phyloP scores from a whole-genome alignment of 2,888 invertebrate genomes.

The Ischnus inquisitorius region DNA sequence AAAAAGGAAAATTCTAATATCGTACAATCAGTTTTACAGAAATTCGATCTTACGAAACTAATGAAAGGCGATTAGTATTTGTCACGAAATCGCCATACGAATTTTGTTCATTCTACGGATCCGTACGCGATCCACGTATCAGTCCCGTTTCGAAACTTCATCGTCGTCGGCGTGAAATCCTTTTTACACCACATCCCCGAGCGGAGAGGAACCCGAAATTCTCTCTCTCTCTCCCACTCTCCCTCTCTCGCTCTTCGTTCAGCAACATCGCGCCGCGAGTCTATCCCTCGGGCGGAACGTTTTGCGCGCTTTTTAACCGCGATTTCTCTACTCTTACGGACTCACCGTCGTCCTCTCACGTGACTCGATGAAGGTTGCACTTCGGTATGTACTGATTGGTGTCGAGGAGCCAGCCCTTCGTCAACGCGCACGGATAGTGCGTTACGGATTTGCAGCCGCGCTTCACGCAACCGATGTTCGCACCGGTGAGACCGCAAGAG shows the following conservation, averaged over 20 bases:
- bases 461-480: slow-evolving; percentile 85
- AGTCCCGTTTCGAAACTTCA: background rate
- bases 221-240: background rate
- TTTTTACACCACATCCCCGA: background rate
- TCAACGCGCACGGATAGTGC: slow-evolving; percentile 85
- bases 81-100: background rate
- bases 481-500: slow-evolving; percentile 84
- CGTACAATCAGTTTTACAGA: slow-evolving; percentile 31
- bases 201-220: background rate
- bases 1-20: slow-evolving; percentile 14
- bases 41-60: slow-evolving; percentile 33
- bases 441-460: slow-evolving; percentile 84
- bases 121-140: background rate
- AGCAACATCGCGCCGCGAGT: slow-evolving; percentile 29
- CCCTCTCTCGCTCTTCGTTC: background rate
- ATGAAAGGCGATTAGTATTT: slow-evolving; percentile 28
- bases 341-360: slow-evolving; percentile 80
- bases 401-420: slow-evolving; percentile 84
- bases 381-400: slow-evolving; percentile 83
- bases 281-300: slow-evolving; percentile 30
- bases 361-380: slow-evolving; percentile 83
- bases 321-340: slow-evolving; percentile 67
- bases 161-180: slow-evolving; percentile 7
- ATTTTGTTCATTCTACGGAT: slow-evolving; percentile 12
- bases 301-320: slow-evolving; percentile 38